Percentiles rank a stretch among this genome's conserved stretches.
Evolutionary conservation across 2,797 vertebrate genomes (phyloP).

Genomic region (Pelobates cultripes): DNA sequence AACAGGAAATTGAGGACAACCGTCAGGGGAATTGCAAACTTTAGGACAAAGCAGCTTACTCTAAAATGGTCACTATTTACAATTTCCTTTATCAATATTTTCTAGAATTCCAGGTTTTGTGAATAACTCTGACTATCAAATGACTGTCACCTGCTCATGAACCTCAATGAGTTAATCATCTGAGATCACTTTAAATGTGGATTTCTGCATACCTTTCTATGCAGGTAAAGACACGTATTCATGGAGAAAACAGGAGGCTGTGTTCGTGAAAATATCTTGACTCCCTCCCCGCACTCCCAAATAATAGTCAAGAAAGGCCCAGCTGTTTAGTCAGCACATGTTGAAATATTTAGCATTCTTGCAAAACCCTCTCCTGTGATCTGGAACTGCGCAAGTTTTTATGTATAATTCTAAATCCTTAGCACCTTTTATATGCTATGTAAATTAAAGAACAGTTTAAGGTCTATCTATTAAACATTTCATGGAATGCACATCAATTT

Average conservation of each 20-base stretch:
- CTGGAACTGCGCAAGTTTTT: constrained; percentile 7
- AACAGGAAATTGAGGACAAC: too few relatives aligned
- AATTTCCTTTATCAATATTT: too few relatives aligned
- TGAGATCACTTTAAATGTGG: constrained; percentile 21
- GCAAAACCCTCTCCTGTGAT: constrained; percentile 6
- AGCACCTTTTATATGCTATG: constrained; percentile 30
- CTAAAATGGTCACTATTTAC: too few relatives aligned
- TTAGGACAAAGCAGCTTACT: too few relatives aligned
- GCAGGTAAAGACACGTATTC: constrained; percentile 51
- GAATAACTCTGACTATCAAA: too few relatives aligned
- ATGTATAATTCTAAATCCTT: constrained; percentile 40
- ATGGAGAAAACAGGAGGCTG: constrained; percentile 30
- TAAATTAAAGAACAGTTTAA: constrained; percentile 33
- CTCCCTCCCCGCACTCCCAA: constrained; percentile 20
- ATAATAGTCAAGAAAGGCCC: constrained; percentile 48
- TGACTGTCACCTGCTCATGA: neutral
- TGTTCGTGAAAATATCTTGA: constrained; percentile 23
- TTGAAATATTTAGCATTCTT: constrained; percentile 46
- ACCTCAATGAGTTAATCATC: neutral
- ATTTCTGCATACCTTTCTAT: constrained; percentile 20
- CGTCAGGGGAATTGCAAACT: too few relatives aligned
- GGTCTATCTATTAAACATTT: constrained; percentile 32
- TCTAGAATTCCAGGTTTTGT: too few relatives aligned
- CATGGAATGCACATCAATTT: constrained; percentile 8
- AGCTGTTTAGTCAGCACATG: constrained; percentile 55